Base-by-base conservation (phyloP, 2,888 invertebrate genomes). In the Trichogramma dendrolimi region DNA sequence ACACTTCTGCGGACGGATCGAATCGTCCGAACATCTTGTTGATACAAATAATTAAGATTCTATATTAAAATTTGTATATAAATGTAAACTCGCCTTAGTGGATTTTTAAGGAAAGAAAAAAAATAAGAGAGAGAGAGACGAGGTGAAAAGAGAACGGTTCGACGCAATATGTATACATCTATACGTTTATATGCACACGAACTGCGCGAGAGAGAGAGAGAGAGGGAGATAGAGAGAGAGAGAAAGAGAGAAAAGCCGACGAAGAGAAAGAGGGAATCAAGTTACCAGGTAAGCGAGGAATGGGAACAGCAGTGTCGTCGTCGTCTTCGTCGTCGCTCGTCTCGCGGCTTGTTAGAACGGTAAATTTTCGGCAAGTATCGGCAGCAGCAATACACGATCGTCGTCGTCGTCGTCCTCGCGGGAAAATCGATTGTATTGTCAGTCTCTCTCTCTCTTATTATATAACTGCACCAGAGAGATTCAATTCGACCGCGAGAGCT, bases 261-360 rank as follows among this genome's bases (percentile, higher is more conserved):
- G 11, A 27, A 27, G 6, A 5, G 27, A n/a, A 11, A 5, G 47
- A 47, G 11, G 47, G 47, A 6, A 14, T 48, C 6, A 6, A 14
- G 11, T 11, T 48, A 14, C 27, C 27, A 5, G n/a, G 11, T 48
- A 6, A 14, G 48, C 27, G 7, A 48, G 50, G 52, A 14, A 53
- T 4, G 39, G 8, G 27, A 41, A 14, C 11, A 39, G 7, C 11
- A 11, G 47, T 27, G 27, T 27, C 27, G 27, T 27, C 27, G 27
- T 27, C 27, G 27, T 27, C 27, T 27, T 27, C 27, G 27, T 27
- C 27, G 27, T 27, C 27, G 27, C 27, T 27, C 27, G 27, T 27
- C 27, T 27, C 27, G 52, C 11, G 8, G 8, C 57, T 57, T 11
- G 44, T 57, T 50, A 51, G 57, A 57, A 57, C 57, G 57, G 57